Evolutionary conservation across 2,888 invertebrate species (phyloP).

Genomic region (Pachliopta kotzebuea): DNA sequence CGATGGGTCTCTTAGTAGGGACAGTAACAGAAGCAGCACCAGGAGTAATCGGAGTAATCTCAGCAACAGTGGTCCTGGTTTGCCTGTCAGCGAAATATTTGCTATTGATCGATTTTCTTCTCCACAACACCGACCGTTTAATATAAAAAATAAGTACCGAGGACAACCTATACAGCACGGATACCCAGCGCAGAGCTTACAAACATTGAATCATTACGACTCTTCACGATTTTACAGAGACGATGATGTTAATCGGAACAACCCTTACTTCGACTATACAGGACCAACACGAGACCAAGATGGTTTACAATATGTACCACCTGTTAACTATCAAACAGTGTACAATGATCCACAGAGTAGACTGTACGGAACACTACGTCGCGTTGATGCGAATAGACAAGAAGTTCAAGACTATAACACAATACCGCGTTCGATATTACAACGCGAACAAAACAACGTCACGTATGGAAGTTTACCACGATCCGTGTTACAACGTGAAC

Average conservation of each 20-base stretch:
- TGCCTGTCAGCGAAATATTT: constrained; percentile 70
- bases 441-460: constrained; percentile 8
- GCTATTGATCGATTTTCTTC: constrained; percentile 65
- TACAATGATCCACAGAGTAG: constrained; percentile 51
- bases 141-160: constrained; percentile 64
- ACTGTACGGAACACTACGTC: constrained; percentile 54
- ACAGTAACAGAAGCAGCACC: constrained; percentile 62
- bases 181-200: constrained; percentile 71
- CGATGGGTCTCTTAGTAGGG: constrained; percentile 68
- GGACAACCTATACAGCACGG: constrained; percentile 58
- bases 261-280: constrained; percentile 57
- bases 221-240: constrained; percentile 45
- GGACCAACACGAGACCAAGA: constrained; percentile 47
- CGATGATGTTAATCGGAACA: constrained; percentile 43
- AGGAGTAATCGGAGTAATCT: constrained; percentile 65
- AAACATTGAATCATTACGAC: constrained; percentile 61
- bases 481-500: constrained; percentile 12
- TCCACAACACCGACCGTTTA: constrained; percentile 66
- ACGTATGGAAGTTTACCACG: constrained; percentile 19
- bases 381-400: constrained; percentile 32
- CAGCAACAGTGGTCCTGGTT: constrained; percentile 54
- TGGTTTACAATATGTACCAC: constrained; percentile 40
- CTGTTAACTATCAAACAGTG: constrained; percentile 49
- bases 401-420: constrained; percentile 11
- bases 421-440: constrained; percentile 21